Base-by-base conservation (phyloP, 1,140 invertebrate genomes). In the Steinernema khuongi region DNA sequence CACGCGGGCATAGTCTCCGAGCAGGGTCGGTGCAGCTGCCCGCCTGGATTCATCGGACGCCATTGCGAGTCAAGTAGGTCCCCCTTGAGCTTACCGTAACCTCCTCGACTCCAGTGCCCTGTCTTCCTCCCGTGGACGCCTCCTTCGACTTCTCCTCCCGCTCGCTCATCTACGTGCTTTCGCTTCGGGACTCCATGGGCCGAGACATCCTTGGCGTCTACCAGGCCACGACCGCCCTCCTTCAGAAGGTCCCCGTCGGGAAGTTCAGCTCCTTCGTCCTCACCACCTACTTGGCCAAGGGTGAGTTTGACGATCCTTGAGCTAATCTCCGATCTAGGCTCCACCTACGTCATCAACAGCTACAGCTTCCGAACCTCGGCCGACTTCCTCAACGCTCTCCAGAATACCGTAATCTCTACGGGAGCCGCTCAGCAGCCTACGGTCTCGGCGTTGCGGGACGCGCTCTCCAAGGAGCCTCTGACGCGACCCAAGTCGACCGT, bases 131-230 rank as follows among this genome's bases (percentile, higher is more conserved):
- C 14, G 29, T 29, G 17, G 14, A 50, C 26, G 30, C 22, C 30
- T 71, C 70, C 17, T 71, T 71, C 29, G 70, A 71, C 70, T 71
- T 71, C 41, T 44, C 33, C 31, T n/a, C 33, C 1, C n/a, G 70
- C n/a, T 44, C 33, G 29, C 70, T 71, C 18, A 44, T 71, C 43
- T 44, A 44, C 28, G 29, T 71, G 17, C 17, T 71, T 22, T 30
- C 33, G 44, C 33, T 44, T 1, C 29, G 31, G n/a, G 44, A 44
- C 43, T 71, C 70, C 11, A 71, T 44, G 31, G 41, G 33, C 22
- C 44, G 29, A 18, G 43, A 71, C 33, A 71, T 71, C 14, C 33
- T 70, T 17, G 18, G 68, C 17, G 30, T 44, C 1, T 41, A 60
- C 50, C 14, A 60, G 26, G 7, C 50, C 11, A 60, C 50, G 4